Evolutionary conservation across 1,140 invertebrate genomes (phyloP).

Genomic region (Streblospio benedicti): DNA sequence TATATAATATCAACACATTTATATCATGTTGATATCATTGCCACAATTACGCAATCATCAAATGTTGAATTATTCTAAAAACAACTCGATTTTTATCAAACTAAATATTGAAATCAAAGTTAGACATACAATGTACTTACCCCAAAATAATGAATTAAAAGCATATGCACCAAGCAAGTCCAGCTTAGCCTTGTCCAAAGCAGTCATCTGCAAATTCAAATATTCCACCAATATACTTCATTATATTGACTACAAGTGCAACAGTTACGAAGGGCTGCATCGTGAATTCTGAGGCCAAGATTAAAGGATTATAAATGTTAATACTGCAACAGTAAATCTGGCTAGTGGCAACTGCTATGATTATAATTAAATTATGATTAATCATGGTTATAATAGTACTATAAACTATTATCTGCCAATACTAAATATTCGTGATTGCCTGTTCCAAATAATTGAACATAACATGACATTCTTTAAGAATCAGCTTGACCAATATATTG

Average conservation of each 20-base stretch:
- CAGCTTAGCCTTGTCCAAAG: conserved; percentile 35
- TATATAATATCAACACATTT: neutral
- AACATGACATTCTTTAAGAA: too few species aligned
- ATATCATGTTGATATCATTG: neutral
- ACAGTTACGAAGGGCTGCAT: neutral
- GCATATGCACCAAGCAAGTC: conserved; percentile 37
- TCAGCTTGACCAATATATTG: too few species aligned
- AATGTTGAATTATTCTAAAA: neutral
- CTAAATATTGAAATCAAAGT: neutral
- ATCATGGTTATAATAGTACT: too few species aligned
- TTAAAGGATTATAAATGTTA: neutral
- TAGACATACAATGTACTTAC: conserved; percentile 26
- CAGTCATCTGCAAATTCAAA: conserved; percentile 25
- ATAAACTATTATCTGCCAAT: too few species aligned
- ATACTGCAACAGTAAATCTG: too few species aligned
- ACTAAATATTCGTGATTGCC: too few species aligned
- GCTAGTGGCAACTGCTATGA: too few species aligned
- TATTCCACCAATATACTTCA: neutral
- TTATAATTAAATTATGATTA: too few species aligned
- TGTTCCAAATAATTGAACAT: too few species aligned
- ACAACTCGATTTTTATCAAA: too few species aligned
- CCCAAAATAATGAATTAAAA: conserved; percentile 42
- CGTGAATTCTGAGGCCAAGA: neutral
- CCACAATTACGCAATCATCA: neutral
- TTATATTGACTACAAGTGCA: neutral